phyloP scores from a whole-genome alignment of 2,888 invertebrate species.

The Hirudinaria manillensis region DNA sequence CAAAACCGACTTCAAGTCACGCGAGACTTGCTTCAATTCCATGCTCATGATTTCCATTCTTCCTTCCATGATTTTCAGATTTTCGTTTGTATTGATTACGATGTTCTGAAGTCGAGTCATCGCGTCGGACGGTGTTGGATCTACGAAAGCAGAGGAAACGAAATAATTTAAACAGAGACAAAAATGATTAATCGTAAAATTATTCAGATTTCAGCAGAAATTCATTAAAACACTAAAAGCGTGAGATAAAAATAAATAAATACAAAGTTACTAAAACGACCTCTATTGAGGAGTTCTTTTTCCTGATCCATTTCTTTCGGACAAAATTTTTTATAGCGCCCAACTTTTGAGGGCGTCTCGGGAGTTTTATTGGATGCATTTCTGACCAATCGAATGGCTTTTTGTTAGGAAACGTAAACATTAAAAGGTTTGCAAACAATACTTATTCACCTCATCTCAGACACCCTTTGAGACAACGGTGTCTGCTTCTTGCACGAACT shows the following conservation, averaged over 20 bases:
- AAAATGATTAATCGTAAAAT: no score
- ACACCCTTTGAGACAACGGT: background rate
- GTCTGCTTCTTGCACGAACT: background rate
- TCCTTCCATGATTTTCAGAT: conserved; percentile 23
- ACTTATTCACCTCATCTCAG: background rate
- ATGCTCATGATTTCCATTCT: conserved; percentile 8
- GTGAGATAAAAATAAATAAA: no score
- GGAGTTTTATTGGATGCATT: background rate
- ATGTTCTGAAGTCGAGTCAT: conserved; percentile 6
- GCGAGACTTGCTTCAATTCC: conserved; percentile 9
- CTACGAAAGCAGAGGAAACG: background rate
- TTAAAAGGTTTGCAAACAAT: background rate
- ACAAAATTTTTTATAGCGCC: conserved; percentile 3
- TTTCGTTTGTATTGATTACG: conserved; percentile 17
- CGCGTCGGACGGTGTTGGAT: background rate
- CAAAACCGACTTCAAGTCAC: conserved; percentile 19
- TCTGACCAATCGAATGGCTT: background rate
- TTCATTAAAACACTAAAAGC: no score
- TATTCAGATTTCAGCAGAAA: no score
- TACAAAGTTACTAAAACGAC: no score
- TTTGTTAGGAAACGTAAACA: background rate
- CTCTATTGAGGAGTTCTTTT: no score
- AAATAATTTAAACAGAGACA: background rate
- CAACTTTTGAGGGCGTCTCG: background rate
- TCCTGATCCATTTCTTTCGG: background rate